These are phyloP conservation scores for Cichladusa arquata DNA, from an alignment of 2,113 vertebrate species.

Conservation along the genomic window DNA sequence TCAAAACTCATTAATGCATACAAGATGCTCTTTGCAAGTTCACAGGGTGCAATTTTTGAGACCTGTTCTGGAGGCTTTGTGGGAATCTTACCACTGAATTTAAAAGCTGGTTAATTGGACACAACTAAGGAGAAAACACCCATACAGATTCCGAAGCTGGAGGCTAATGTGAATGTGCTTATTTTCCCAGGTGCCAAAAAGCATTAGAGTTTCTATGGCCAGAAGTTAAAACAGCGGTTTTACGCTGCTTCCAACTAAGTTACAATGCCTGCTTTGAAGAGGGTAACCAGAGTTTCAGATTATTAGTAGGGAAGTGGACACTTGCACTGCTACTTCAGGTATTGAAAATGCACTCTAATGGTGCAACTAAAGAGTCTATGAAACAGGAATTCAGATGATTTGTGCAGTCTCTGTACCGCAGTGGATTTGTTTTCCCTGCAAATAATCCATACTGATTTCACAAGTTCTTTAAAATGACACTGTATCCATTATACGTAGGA, in stretches of 20 bases:
- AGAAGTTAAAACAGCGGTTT: slow-evolving; percentile 6
- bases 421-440: slow-evolving; percentile 1
- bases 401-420: background rate
- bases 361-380: background rate
- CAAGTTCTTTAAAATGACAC: background rate
- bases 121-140: background rate
- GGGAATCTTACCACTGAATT: background rate
- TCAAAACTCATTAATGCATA: background rate
- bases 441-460: background rate
- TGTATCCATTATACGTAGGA: background rate
- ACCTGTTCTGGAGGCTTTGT: background rate
- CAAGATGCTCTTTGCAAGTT: background rate
- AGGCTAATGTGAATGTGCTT: background rate
- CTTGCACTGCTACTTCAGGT: background rate
- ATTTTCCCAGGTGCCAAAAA: slow-evolving; percentile 23
- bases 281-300: background rate
- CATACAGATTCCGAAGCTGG: background rate
- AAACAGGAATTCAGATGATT: background rate
- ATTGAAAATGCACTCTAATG: background rate
- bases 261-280: background rate
- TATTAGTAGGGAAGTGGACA: background rate
- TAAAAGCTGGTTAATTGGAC: background rate
- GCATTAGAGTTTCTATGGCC: background rate
- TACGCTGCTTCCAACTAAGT: background rate
- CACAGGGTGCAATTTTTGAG: background rate